phyloP scores from a whole-genome alignment of 2,797 vertebrate genomes.

The Myripristis jacobus region DNA sequence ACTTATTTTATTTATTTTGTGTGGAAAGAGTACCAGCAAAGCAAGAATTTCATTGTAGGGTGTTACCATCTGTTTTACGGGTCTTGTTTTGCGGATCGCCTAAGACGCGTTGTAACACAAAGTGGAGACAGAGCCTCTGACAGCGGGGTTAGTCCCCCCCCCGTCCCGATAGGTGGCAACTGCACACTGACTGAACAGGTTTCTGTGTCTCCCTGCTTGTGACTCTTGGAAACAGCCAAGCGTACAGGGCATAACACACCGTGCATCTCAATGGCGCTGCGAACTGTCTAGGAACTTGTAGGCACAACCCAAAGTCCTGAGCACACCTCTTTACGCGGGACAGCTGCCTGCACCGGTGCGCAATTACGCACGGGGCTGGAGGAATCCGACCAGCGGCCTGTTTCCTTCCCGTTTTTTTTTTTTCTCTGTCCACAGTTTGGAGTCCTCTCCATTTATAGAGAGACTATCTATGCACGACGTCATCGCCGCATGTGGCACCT shows the following conservation, averaged over 20 bases:
- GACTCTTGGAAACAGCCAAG: constrained; percentile 57
- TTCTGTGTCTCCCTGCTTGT: constrained; percentile 52
- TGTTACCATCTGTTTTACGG: too few relatives aligned
- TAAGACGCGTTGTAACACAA: too few relatives aligned
- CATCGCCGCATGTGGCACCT: constrained; percentile 38
- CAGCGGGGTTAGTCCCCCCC: too few relatives aligned
- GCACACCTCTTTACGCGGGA: background rate
- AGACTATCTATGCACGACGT: constrained; percentile 50
- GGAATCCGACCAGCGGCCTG: constrained; percentile 31
- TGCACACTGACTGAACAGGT: constrained; percentile 60
- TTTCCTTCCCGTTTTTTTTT: constrained; percentile 3
- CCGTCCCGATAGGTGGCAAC: constrained; percentile 52
- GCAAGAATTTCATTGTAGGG: too few relatives aligned
- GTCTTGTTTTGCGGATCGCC: too few relatives aligned
- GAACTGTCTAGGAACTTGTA: constrained; percentile 6
- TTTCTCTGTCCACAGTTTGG: constrained; percentile 10
- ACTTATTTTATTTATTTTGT: too few relatives aligned
- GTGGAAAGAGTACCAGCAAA: too few relatives aligned
- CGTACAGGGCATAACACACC: constrained; percentile 54
- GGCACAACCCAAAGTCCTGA: constrained; percentile 6
- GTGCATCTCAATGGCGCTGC: constrained; percentile 42
- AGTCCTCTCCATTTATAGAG: constrained; percentile 36
- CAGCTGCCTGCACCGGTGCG: constrained; percentile 31
- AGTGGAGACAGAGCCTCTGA: too few relatives aligned
- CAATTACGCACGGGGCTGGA: constrained; percentile 53